phyloP scores from a whole-genome alignment of 2,113 vertebrate species.

The Chloroceryle aenea region DNA sequence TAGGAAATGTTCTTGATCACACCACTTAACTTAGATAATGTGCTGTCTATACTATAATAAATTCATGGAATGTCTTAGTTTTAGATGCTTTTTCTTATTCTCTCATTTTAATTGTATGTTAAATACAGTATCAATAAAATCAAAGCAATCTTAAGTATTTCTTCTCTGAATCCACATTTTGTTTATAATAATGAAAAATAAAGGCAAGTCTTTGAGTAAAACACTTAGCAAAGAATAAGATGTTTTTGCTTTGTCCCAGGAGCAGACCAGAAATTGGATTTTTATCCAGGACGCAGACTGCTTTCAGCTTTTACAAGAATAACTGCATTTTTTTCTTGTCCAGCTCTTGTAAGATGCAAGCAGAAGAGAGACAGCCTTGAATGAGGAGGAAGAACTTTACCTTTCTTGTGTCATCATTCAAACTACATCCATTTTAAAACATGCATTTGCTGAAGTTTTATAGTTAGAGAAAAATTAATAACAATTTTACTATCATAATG shows the following conservation, averaged over 20 bases:
- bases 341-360: background rate
- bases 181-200: background rate
- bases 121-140: background rate
- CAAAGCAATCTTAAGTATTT: background rate
- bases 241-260: background rate
- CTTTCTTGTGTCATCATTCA: background rate
- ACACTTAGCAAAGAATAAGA: background rate
- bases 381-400: background rate
- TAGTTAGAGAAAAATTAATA: background rate
- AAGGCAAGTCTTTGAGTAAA: background rate
- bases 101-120: background rate
- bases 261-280: background rate
- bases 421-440: background rate
- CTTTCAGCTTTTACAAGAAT: background rate
- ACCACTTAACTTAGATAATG: background rate
- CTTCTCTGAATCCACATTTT: background rate
- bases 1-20: constrained; percentile 11
- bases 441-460: background rate
- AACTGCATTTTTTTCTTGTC: background rate
- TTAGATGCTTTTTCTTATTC: background rate
- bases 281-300: background rate
- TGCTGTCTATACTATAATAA: background rate
- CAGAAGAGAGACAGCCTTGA: background rate
- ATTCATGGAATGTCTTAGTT: background rate
- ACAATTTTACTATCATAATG: background rate